Conservation (phyloP, 2,888 invertebrate species). For the Gisinianus flammeolus region DNA sequence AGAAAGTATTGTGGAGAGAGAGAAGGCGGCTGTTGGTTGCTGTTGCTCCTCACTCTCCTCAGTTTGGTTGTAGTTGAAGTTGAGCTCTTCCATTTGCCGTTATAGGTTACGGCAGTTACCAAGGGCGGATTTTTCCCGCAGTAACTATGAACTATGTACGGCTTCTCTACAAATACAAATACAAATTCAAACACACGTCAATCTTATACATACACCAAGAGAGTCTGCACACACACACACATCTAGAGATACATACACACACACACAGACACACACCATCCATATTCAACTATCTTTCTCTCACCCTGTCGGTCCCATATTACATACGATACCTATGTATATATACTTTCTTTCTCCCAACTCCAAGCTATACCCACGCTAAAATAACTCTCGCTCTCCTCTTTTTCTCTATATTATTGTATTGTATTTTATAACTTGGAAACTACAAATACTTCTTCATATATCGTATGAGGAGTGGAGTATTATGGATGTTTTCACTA, state of each 20-base stretch:
- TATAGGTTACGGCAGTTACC: background rate
- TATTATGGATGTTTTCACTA: no score
- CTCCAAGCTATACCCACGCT: no score
- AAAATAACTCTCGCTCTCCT: no score
- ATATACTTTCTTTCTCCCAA: no score
- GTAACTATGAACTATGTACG: background rate
- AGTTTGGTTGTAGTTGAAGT: background rate
- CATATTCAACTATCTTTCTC: background rate
- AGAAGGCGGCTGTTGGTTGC: no score
- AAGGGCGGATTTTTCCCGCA: background rate
- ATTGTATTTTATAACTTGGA: no score
- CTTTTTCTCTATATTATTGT: no score
- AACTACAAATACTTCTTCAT: no score
- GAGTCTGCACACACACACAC: background rate
- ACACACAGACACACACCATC: background rate
- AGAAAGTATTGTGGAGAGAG: background rate
- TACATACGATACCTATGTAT: no score
- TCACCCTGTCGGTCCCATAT: no score
- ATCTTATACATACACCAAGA: background rate
- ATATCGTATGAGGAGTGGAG: no score
- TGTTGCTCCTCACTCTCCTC: background rate
- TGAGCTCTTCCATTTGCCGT: background rate
- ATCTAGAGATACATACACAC: background rate
- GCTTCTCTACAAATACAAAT: background rate
- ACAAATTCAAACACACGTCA: background rate